A percentile compares a stretch with the other conserved stretches of the same genome.
phyloP scores from a whole-genome alignment of 2,888 invertebrate genomes.

The Sialis fuliginosa region DNA sequence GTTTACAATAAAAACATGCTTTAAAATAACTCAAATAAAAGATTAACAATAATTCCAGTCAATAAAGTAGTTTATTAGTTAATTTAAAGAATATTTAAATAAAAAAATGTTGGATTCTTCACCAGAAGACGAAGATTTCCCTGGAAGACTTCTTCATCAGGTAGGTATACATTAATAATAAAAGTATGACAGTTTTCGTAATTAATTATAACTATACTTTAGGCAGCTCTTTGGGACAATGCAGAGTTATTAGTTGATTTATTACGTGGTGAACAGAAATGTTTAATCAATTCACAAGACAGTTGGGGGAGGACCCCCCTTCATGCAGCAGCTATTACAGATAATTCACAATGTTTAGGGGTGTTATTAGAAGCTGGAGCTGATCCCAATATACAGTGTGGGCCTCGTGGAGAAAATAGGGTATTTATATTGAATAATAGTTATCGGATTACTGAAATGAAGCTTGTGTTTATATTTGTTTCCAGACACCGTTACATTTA shows the following conservation, averaged over 20 bases:
- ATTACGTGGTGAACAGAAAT: constrained; percentile 44
- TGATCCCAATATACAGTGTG: constrained; percentile 47
- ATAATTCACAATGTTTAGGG: constrained; percentile 55
- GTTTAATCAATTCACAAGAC: constrained; percentile 51
- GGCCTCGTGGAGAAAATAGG: constrained; percentile 46
- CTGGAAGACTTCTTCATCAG: constrained; percentile 60
- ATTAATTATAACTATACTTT: constrained; percentile 6
- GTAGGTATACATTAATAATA: constrained; percentile 21
- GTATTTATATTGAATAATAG: constrained; percentile 20
- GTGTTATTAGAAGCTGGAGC: constrained; percentile 56
- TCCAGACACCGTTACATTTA: constrained; percentile 63
- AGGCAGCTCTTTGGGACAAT: constrained; percentile 81
- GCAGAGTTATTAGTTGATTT: constrained; percentile 69
- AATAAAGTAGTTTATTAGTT: too few relatives aligned
- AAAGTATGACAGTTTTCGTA: not conserved
- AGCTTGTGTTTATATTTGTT: constrained; percentile 6
- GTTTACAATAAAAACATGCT: too few relatives aligned
- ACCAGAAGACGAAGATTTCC: constrained; percentile 68
- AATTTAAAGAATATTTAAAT: not conserved
- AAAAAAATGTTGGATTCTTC: constrained; percentile 42
- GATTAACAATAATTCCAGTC: not conserved
- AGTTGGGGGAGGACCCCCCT: constrained; percentile 58
- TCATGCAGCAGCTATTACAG: constrained; percentile 68
- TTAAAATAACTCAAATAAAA: not conserved
- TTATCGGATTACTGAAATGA: not conserved